Conservation (phyloP, 2,888 invertebrate genomes). For the Seira sanloemensis region DNA sequence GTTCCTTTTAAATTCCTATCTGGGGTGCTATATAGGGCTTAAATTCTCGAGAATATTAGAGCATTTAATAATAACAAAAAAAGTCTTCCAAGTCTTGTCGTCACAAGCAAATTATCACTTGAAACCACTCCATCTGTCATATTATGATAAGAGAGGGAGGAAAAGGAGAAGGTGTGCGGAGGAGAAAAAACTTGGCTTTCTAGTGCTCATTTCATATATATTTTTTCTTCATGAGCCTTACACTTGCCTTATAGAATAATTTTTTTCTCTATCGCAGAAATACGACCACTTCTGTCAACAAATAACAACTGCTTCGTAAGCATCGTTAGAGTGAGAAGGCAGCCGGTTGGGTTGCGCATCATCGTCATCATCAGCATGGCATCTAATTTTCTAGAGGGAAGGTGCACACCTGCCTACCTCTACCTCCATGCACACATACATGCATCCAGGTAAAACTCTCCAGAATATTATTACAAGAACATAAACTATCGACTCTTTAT, state of each 20-base stretch:
- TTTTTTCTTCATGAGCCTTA: neutral
- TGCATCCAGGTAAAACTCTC: neutral
- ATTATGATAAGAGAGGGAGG: slow-evolving; percentile 50
- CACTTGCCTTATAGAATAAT: neutral
- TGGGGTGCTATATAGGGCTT: too few relatives aligned
- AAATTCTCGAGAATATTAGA: neutral
- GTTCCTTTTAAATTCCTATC: too few relatives aligned
- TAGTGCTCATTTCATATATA: slow-evolving; percentile 22
- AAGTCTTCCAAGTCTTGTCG: neutral
- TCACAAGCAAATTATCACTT: slow-evolving; percentile 55
- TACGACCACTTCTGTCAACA: slow-evolving; percentile 1
- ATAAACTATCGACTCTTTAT: too few relatives aligned
- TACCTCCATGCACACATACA: neutral
- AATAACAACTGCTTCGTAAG: neutral
- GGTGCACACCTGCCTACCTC: slow-evolving; percentile 1
- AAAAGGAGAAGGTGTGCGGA: slow-evolving; percentile 17
- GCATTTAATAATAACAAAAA: neutral
- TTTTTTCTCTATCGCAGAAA: neutral
- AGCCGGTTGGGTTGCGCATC: neutral
- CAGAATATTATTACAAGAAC: neutral
- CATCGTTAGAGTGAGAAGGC: neutral
- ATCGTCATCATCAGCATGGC: too few relatives aligned
- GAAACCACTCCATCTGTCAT: slow-evolving; percentile 62
- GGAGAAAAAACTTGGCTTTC: neutral
- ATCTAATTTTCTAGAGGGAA: neutral